These are phyloP conservation scores for Notodonta ziczac DNA, from an alignment of 2,888 invertebrate genomes.

Conservation along the genomic window DNA sequence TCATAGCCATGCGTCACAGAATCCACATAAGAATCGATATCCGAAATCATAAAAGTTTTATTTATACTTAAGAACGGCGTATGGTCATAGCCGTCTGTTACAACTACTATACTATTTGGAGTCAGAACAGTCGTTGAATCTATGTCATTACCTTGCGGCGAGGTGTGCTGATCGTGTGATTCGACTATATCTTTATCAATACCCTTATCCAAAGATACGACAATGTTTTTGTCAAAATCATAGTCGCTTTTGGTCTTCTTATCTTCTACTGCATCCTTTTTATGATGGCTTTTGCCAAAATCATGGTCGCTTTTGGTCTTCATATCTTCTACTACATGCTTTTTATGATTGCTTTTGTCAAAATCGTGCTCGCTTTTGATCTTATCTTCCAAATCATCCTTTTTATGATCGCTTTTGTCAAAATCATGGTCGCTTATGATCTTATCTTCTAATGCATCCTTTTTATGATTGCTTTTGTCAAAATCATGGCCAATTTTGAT, in stretches of 20 bases:
- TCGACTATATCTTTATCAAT: not conserved
- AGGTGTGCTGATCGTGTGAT: not conserved
- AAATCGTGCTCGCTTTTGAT: too few relatives aligned
- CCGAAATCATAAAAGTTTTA: not conserved
- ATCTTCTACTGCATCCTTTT: conserved; percentile 1
- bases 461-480: too few relatives aligned
- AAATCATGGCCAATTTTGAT: too few relatives aligned
- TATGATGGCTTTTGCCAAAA: not conserved
- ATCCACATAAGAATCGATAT: not conserved
- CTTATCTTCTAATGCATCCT: too few relatives aligned
- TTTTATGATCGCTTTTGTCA: too few relatives aligned
- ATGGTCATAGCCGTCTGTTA: not conserved
- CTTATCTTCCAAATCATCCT: too few relatives aligned
- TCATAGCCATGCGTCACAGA: not conserved
- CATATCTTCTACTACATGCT: not conserved
- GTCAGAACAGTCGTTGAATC: not conserved
- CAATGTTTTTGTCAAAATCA: not conserved
- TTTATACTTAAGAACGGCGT: too few relatives aligned
- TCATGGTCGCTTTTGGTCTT: not conserved
- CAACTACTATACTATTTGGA: not conserved
- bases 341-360: not conserved
- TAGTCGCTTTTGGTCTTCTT: not conserved
- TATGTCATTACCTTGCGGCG: not conserved
- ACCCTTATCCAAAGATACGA: not conserved
- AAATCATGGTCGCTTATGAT: too few relatives aligned